Base-by-base conservation (phyloP, 1,140 invertebrate genomes). In the Tyrophagus putrescentiae region DNA sequence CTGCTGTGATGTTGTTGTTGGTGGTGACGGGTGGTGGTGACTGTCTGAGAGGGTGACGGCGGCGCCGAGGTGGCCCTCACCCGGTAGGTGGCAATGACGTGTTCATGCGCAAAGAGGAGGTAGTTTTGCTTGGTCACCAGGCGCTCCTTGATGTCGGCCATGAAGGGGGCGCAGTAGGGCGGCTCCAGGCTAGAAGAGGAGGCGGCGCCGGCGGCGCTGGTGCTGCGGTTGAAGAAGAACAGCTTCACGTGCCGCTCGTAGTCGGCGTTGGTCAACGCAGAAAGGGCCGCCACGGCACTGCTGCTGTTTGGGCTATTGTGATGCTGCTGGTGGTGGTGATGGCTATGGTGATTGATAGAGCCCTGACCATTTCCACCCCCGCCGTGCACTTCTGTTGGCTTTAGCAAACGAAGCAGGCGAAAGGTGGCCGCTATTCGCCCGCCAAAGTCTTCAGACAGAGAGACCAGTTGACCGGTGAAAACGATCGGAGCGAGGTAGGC, bases 341-440 rank as follows among this genome's bases (percentile, higher is more conserved):
- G 36, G n/a, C 9, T 54, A 13, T n/a, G n/a, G n/a, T n/a, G n/a
- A n/a, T n/a, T n/a, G n/a, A n/a, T n/a, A n/a, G n/a, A n/a, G n/a
- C n/a, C n/a, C n/a, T n/a, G n/a, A n/a, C n/a, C n/a, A n/a, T n/a
- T n/a, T n/a, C n/a, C n/a, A n/a, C n/a, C n/a, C n/a, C n/a, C n/a
- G n/a, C 36, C n/a, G 36, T 13, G 36, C 36, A 39, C 48, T 13
- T 3, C 27, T 36, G 21, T 4, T 56, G 42, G 28, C 44, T 59
- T 64, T 53, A 64, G 50, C 18, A 39, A 28, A 28, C 60, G 48
- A 7, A 54, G 45, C 3, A 66, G 56, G 25, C 44, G 42, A 39
- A 66, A 66, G 16, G 62, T 64, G 44, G 65, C 65, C 27, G 42
- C 60, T 31, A 61, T 53, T 25, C 61, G 60, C 28, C 60, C 59